Base-by-base conservation (phyloP, 1,140 invertebrate species). In the Coelopa frigida region DNA sequence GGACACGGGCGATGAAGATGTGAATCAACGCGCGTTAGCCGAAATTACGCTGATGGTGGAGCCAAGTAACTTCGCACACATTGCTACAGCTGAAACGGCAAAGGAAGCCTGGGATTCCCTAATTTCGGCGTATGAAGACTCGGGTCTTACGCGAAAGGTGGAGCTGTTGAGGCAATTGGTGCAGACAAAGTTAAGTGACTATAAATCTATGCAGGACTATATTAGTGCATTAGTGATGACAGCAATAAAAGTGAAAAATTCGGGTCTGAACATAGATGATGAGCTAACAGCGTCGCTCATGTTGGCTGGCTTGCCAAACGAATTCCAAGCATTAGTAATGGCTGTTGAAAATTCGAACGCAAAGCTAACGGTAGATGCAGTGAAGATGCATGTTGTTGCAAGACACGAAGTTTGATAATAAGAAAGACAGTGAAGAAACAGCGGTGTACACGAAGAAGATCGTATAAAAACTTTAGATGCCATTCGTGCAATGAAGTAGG, bases 331-430 rank as follows among this genome's bases (percentile, higher is more conserved):
- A 10, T 26, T 48, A 10, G 46, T 48, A 10, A 32, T 40, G 37
- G 32, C 46, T 20, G 31, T 48, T 3, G 48, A 49, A 29, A 48
- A 48, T 54, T 61, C 61, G 12, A 53, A 50, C 27, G 47, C 50
- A 5, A 52, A 52, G 38, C 54, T 66, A 22, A 57, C 53, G 24
- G 48, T 50, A 20, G 57, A 66, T 46, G 53, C 54, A 32, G 51
- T 66, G 2, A 64, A 67, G 57, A 55, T n/a, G 48, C 12, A 58
- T 64, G 46, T 48, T 64, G 33, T 40, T 68, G 20, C 56, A 70
- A 52, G 59, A 68, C 53, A 48, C 57, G 45, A 55, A 60, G 36
- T 50, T 51, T 36, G 50, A 52, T 33, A 29, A 18, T 20, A 22
- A 33, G 4, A 24, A 35, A n/a, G n/a, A n/a, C n/a, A n/a, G n/a